phyloP scores from a whole-genome alignment of 2,888 invertebrate species.

The Ochropleura leucogaster region DNA sequence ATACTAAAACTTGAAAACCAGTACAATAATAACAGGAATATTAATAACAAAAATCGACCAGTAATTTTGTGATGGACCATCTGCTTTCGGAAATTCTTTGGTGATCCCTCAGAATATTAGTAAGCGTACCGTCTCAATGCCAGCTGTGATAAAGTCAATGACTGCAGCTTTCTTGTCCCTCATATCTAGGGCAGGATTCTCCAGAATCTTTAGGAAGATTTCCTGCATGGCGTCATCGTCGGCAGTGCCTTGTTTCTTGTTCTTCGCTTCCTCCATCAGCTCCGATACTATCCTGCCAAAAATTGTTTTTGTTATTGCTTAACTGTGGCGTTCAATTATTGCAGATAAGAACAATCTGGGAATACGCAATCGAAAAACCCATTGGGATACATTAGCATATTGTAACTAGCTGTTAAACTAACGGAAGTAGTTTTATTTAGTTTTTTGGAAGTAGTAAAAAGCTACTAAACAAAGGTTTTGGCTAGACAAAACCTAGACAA shows the following conservation, averaged over 20 bases:
- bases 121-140: slow-evolving; percentile 94
- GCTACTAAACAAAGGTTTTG: slow-evolving; percentile 1
- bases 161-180: slow-evolving; percentile 96
- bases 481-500: slow-evolving; percentile 4
- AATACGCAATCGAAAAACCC: background rate
- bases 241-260: slow-evolving; percentile 89
- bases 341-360: no score
- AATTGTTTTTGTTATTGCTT: slow-evolving; percentile 58
- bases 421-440: background rate
- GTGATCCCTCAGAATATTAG: background rate
- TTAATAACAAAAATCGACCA: background rate
- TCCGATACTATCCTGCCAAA: slow-evolving; percentile 93
- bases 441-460: slow-evolving; percentile 9
- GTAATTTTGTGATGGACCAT: background rate
- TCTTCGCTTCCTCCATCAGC: slow-evolving; percentile 93
- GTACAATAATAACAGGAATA: slow-evolving; percentile 11
- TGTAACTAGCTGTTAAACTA: slow-evolving; percentile 6
- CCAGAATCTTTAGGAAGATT: slow-evolving; percentile 94
- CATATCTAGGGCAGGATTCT: slow-evolving; percentile 93
- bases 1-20: background rate
- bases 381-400: background rate
- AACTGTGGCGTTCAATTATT: slow-evolving; percentile 13
- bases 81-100: background rate
- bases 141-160: slow-evolving; percentile 96
- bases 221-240: slow-evolving; percentile 92